Base-by-base conservation (phyloP, 1,140 invertebrate species). In the Choristoneura fumiferana region DNA sequence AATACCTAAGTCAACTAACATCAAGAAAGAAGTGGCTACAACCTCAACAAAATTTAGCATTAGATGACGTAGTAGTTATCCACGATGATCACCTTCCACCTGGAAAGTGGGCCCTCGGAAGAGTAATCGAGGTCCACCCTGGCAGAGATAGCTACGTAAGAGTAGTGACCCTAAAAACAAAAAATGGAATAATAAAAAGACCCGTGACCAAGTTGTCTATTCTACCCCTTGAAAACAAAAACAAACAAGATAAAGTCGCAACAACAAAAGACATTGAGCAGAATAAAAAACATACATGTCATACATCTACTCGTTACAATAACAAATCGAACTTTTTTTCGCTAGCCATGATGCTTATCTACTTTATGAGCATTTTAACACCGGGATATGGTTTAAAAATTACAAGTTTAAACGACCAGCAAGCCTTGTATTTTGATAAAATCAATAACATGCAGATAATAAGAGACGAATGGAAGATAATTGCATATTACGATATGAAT, bases 131-230 rank as follows among this genome's bases (percentile, higher is more conserved):
- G 9, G 35, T 64, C 4, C 61, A 68, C 49, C 64, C 62, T 9
- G 72, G 67, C 2, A 14, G 14, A 9, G 71, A 74, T 39, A 56
- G 61, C 12, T 34, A 54, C 15, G 38, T 61, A 1, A 33, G 70
- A 18, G 57, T 65, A 4, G 70, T 58, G 8, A 58, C 55, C 9
- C 34, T 78, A 45, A 64, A 65, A 58, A 71, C 69, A 10, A 39
- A 37, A 58, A 64, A 58, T 54, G 60, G 65, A 33, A 15, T 54
- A 8, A 43, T 77, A 10, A 69, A 63, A 13, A 14, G 73, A 35
- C 67, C 69, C 54, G 14, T 74, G n/a, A 40, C 45, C 4, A 60
- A 67, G 54, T 13, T 77, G 18, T 74, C 67, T 18, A 33, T 54
- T 0, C 18, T 76, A 38, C 68, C 68, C 17, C 37, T 67, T 12